These are phyloP conservation scores for Sycophila sp. DNA, from an alignment of 1,140 invertebrate species.

Conservation along the genomic window DNA sequence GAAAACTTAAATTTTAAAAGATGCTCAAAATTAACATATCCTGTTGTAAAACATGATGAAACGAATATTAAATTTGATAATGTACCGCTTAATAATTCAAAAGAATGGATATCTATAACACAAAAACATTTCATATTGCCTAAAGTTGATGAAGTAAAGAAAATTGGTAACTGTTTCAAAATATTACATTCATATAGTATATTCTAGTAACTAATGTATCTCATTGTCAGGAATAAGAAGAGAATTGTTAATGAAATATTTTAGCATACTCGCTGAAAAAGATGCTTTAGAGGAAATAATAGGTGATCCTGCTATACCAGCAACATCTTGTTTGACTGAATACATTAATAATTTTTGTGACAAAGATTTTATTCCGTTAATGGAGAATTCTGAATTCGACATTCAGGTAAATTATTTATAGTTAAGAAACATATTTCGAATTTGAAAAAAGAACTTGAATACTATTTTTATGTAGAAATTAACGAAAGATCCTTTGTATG, in stretches of 20 bases:
- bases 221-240: conserved; percentile 39
- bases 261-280: conserved; percentile 35
- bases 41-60: conserved; percentile 15
- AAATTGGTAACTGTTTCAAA: conserved; percentile 36
- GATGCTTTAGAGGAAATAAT: conserved; percentile 36
- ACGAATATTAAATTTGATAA: conserved; percentile 24
- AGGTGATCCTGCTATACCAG: conserved; percentile 23
- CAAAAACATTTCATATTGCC: conserved; percentile 29
- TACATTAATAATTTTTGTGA: conserved; percentile 44
- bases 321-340: conserved; percentile 34
- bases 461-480: conserved; percentile 40
- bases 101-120: conserved; percentile 33
- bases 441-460: conserved; percentile 13
- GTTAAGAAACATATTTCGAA: conserved; percentile 13
- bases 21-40: conserved; percentile 36
- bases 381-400: conserved; percentile 37
- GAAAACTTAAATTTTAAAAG: conserved; percentile 24
- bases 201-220: conserved; percentile 14
- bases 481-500: conserved; percentile 43
- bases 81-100: not conserved
- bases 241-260: conserved; percentile 41
- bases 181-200: conserved; percentile 15
- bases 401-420: conserved; percentile 37
- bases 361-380: conserved; percentile 39
- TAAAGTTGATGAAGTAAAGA: conserved; percentile 27